Base-by-base conservation (phyloP, 2,113 vertebrate species). In the Gopherus flavomarginatus region DNA sequence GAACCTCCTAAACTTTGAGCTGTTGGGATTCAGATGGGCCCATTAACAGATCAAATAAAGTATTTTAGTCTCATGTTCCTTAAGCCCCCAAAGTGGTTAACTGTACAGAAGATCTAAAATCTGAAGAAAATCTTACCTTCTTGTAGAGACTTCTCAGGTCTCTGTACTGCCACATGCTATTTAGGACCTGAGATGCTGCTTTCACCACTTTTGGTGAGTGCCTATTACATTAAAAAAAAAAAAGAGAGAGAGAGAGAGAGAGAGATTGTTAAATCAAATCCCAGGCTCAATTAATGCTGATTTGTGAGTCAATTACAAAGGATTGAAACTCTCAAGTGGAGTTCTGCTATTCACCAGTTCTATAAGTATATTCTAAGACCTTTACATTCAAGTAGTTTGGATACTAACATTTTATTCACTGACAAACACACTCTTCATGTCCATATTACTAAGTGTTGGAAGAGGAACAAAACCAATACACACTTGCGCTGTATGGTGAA, bases 101-200 rank as follows among this genome's bases (percentile, higher is more conserved):
- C 49, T 35, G 7, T 5, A 90, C 13, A 16, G 94, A 96, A 91
- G 69, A 89, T 27, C 22, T 91, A 26, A 93, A 88, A 94, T 87
- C 35, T 78, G 80, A 80, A 89, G 95, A 89, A 84, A 75, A 53
- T 53, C 98, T 97, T 99, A 99, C 99, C 99, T 99, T 99, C 97
- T 99, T 99, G 98, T 99, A 99, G 98, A 99, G 99, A 98, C 99
- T 99, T 97, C 99, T 99, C 98, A 99, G 99, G 96, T 99, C 99
- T 98, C 99, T 99, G 98, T 99, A 99, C 98, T 99, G 99, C 99
- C 99, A 99, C 99, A 99, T 99, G 96, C 99, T 99, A 98, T 99
- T 99, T 91, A 99, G 99, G 97, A 99, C 99, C 99, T 99, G 99
- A 99, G 99, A 99, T 94, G 99, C 99, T 82, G 99, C 99, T 98